Conservation (phyloP, 2,888 invertebrate genomes). For the Heliconius ethilla region DNA sequence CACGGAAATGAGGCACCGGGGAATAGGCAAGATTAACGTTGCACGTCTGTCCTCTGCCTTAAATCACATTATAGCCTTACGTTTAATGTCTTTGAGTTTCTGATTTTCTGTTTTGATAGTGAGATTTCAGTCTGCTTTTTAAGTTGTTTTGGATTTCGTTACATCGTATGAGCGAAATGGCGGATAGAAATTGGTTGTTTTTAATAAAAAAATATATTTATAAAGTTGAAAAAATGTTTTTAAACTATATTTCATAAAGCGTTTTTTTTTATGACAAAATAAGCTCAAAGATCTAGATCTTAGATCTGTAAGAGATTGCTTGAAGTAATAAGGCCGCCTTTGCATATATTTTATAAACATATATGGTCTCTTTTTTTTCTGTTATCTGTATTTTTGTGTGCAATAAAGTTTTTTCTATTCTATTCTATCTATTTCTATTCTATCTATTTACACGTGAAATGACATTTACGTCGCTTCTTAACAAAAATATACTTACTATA, state of each 20-base stretch:
- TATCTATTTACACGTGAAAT: not conserved
- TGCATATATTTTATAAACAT: too few relatives aligned
- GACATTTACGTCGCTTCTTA: not conserved
- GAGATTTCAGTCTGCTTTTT: constrained; percentile 25
- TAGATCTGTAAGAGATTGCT: too few relatives aligned
- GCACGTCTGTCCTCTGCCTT: constrained; percentile 71
- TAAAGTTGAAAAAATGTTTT: too few relatives aligned
- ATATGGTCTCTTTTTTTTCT: too few relatives aligned
- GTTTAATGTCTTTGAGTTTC: constrained; percentile 66
- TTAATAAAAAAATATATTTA: too few relatives aligned
- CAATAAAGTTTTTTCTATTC: too few relatives aligned
- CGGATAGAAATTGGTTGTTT: too few relatives aligned
- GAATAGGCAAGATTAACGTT: constrained; percentile 73
- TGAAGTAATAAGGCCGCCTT: too few relatives aligned
- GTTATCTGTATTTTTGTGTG: too few relatives aligned
- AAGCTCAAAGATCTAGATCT: too few relatives aligned
- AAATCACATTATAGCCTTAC: constrained; percentile 75
- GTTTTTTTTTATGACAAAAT: not conserved
- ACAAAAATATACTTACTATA: not conserved
- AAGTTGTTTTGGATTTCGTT: not conserved
- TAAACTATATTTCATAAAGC: not conserved
- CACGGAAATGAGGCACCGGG: constrained; percentile 66
- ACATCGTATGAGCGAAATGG: not conserved
- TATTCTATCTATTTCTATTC: too few relatives aligned
- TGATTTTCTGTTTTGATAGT: constrained; percentile 43